These are phyloP conservation scores for Dunckerocampus dactyliophorus DNA, from an alignment of 2,113 vertebrate genomes.

Conservation along the genomic window DNA sequence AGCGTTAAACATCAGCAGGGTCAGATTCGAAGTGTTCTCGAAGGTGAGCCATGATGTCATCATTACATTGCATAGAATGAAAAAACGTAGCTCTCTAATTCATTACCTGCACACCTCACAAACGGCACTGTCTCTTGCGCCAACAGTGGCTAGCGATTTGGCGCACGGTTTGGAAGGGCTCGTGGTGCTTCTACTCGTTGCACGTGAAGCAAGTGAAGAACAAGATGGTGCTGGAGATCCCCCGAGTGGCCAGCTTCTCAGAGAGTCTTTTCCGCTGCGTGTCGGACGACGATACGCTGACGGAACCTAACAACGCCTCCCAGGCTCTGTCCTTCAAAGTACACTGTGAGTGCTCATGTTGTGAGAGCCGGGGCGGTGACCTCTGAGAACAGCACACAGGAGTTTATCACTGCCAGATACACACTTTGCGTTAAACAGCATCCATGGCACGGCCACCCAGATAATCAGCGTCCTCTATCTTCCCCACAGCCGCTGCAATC, in stretches of 20 bases:
- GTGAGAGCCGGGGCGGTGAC: background rate
- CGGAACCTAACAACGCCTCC: conserved; percentile 49
- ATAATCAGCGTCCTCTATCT: conserved; percentile 53
- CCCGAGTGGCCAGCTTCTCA: conserved; percentile 13
- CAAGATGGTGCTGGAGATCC: conserved; percentile 38
- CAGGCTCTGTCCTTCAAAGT: conserved; percentile 53
- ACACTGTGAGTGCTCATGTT: conserved; percentile 64
- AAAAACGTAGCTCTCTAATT: background rate
- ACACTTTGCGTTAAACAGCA: conserved; percentile 24
- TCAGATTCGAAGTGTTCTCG: conserved; percentile 63
- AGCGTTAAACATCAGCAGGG: conserved; percentile 62
- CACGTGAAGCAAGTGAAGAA: background rate
- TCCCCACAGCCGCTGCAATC: conserved; percentile 55
- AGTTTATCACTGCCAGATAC: conserved; percentile 17
- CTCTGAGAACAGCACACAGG: background rate
- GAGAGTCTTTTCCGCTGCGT: conserved; percentile 68
- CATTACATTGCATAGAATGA: too few relatives aligned
- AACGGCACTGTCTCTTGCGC: background rate
- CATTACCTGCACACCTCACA: too few relatives aligned
- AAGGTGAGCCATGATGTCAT: conserved; percentile 48
- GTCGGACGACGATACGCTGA: conserved; percentile 34
- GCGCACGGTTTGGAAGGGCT: conserved; percentile 16
- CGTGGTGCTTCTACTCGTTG: conserved; percentile 7
- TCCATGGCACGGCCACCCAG: conserved; percentile 22
- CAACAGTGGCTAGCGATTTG: conserved; percentile 50